A percentile compares a stretch with the other conserved stretches of the same genome.
Evolutionary conservation across 2,888 invertebrate species (phyloP).

Genomic region (Dicyrtoma fusca): DNA sequence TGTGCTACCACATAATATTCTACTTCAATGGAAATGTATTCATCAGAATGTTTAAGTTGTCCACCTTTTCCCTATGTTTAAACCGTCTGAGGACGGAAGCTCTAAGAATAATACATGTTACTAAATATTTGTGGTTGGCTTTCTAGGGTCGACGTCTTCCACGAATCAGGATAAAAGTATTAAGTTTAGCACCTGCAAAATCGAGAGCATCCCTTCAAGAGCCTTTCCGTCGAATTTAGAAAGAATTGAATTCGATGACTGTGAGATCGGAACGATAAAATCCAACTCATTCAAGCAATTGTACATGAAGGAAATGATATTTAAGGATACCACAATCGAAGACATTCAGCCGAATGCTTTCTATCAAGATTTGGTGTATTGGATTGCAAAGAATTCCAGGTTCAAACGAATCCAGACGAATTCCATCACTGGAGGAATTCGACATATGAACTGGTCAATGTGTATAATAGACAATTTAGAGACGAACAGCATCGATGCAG

Average conservation of each 20-base stretch:
- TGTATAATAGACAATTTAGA: constrained; percentile 42
- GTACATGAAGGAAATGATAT: constrained; percentile 67
- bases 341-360: constrained; percentile 51
- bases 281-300: constrained; percentile 71
- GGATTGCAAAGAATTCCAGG: constrained; percentile 42
- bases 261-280: constrained; percentile 65
- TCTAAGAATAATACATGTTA: too few species aligned
- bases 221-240: constrained; percentile 53
- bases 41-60: too few species aligned
- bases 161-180: constrained; percentile 6
- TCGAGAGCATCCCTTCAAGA: constrained; percentile 46
- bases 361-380: constrained; percentile 64
- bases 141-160: constrained; percentile 15
- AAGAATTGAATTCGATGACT: constrained; percentile 58
- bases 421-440: constrained; percentile 48
- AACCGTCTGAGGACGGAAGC: too few species aligned
- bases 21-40: too few species aligned
- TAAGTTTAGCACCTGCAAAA: constrained; percentile 42
- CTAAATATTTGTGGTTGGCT: too few species aligned
- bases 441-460: constrained; percentile 46
- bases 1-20: too few species aligned
- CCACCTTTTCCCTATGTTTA: too few species aligned
- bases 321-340: constrained; percentile 59
- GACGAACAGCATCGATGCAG: constrained; percentile 42
- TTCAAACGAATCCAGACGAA: constrained; percentile 42